These are phyloP conservation scores for Bostrychus sinensis DNA, from an alignment of 2,113 vertebrate genomes.

Conservation along the genomic window DNA sequence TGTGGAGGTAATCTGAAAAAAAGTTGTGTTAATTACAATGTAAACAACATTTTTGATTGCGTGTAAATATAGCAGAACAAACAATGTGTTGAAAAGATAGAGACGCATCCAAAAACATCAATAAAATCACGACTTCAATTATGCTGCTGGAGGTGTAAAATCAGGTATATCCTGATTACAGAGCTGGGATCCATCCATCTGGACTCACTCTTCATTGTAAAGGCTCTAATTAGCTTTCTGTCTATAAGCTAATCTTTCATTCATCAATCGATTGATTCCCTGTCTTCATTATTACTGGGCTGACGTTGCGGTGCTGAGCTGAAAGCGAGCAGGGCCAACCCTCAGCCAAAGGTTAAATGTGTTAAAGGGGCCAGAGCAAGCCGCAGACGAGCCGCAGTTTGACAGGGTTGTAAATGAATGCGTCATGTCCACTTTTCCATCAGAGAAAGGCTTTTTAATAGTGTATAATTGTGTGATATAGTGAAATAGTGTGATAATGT, in stretches of 20 bases:
- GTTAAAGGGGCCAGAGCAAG: conserved; percentile 55
- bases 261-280: conserved; percentile 78
- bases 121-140: conserved; percentile 66
- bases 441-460: conserved; percentile 17
- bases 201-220: conserved; percentile 57
- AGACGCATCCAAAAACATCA: conserved; percentile 39
- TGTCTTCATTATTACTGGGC: conserved; percentile 69
- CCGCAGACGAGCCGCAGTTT: conserved; percentile 28
- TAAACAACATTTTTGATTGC: too few relatives aligned
- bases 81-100: conserved; percentile 21
- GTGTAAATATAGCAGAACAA: not conserved
- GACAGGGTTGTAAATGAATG: conserved; percentile 53
- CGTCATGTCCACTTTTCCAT: conserved; percentile 34
- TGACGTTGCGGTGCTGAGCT: conserved; percentile 52
- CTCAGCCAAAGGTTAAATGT: conserved; percentile 72
- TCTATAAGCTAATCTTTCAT: conserved; percentile 78
- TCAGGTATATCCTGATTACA: conserved; percentile 68
- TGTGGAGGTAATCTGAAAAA: conserved; percentile 10
- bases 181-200: conserved; percentile 67
- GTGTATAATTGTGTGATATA: too few relatives aligned
- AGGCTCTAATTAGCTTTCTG: conserved; percentile 73
- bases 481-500: too few relatives aligned
- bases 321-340: conserved; percentile 58
- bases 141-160: conserved; percentile 63
- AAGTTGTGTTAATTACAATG: conserved; percentile 30